Evolutionary conservation across 92 coral and sea anemone genomes (phyloP).

Genomic region (Epizoanthus ramosus): DNA sequence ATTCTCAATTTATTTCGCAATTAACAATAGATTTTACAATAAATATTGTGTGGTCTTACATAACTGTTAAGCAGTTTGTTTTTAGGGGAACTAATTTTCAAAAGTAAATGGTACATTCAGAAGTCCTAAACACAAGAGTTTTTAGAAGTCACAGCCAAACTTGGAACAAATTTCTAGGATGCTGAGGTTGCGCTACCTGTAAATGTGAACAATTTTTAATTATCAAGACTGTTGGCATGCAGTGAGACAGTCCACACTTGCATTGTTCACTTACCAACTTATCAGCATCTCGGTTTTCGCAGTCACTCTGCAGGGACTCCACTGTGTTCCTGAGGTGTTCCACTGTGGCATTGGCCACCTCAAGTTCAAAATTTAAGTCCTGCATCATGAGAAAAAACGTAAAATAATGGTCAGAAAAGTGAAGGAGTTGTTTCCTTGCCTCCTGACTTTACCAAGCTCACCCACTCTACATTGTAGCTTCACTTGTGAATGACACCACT

Average conservation of each 20-base stretch:
- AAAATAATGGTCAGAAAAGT: background rate
- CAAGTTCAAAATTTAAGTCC: conserved; percentile 65
- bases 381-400: background rate
- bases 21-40: too few species aligned
- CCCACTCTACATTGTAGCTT: background rate
- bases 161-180: too few species aligned
- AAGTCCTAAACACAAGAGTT: too few species aligned
- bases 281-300: conserved; percentile 70
- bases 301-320: conserved; percentile 77
- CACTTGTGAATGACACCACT: too few species aligned
- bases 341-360: conserved; percentile 55
- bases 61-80: too few species aligned
- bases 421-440: background rate
- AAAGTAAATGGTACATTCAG: too few species aligned
- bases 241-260: background rate
- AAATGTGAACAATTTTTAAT: too few species aligned
- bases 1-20: too few species aligned
- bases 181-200: too few species aligned
- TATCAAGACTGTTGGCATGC: background rate
- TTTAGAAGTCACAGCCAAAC: too few species aligned
- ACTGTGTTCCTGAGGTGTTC: conserved; percentile 82
- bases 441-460: background rate
- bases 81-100: too few species aligned
- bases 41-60: too few species aligned
- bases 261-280: conserved; percentile 60